phyloP scores from a whole-genome alignment of 2,113 vertebrate species.

The Myocastor coypus region DNA sequence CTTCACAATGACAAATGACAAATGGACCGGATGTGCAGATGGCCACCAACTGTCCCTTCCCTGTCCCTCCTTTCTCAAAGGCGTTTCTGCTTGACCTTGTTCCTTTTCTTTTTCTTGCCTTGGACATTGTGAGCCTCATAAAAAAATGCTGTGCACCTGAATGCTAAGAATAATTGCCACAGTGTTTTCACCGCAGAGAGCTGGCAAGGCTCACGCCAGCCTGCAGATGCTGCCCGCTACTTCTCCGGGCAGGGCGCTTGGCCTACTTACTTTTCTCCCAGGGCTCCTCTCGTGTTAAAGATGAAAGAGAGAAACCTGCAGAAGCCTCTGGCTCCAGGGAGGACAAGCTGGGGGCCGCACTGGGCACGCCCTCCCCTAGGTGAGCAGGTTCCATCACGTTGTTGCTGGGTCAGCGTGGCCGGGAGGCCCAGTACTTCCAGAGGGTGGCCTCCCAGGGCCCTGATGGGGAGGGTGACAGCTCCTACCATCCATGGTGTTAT shows the following conservation, averaged over 20 bases:
- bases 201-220: slow-evolving; percentile 49
- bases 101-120: slow-evolving; percentile 20
- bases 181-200: slow-evolving; percentile 1
- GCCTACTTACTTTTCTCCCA: slow-evolving; percentile 6
- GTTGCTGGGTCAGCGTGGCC: background rate
- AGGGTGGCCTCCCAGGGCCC: background rate
- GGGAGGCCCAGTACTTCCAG: background rate
- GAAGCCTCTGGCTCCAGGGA: background rate
- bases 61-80: background rate
- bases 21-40: background rate
- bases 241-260: background rate
- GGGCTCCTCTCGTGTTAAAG: slow-evolving; percentile 46
- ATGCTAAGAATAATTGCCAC: slow-evolving; percentile 64
- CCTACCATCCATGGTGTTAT: background rate
- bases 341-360: background rate
- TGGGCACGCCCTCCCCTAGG: background rate
- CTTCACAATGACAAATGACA: background rate
- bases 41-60: background rate
- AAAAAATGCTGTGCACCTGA: slow-evolving; percentile 55
- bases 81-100: slow-evolving; percentile 17
- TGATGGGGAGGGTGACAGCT: background rate
- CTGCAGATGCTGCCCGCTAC: slow-evolving; percentile 27
- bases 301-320: slow-evolving; percentile 45
- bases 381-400: background rate
- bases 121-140: slow-evolving; percentile 47